These are phyloP conservation scores for Nematopogon swammerdamellus DNA, from an alignment of 2,888 invertebrate genomes.

Conservation along the genomic window DNA sequence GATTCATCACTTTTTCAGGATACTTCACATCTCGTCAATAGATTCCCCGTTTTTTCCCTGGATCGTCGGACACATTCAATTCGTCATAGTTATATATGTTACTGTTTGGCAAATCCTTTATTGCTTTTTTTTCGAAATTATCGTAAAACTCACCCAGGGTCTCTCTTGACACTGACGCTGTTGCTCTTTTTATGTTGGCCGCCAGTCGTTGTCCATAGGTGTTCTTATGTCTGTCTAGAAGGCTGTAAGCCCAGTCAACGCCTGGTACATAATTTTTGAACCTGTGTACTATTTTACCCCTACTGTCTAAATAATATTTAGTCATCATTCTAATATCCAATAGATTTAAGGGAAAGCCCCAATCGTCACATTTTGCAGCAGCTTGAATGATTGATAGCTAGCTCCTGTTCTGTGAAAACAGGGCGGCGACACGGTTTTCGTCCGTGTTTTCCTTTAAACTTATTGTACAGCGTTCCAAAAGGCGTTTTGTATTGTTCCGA, in stretches of 20 bases:
- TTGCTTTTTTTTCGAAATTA: neutral
- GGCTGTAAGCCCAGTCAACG: constrained; percentile 8
- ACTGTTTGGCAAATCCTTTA: neutral
- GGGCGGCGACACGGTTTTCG: neutral
- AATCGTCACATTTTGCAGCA: constrained; percentile 3
- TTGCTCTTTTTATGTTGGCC: constrained; percentile 9
- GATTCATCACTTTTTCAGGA: constrained; percentile 17
- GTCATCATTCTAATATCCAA: constrained; percentile 7
- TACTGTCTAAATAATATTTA: constrained; percentile 9
- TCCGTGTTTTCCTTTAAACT: neutral
- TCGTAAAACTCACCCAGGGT: constrained; percentile 6
- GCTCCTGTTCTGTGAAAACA: too few relatives aligned
- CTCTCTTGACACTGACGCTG: constrained; percentile 7
- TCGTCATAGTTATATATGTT: constrained; percentile 21
- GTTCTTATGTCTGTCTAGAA: constrained; percentile 9
- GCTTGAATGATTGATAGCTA: neutral
- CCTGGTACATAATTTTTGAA: constrained; percentile 10
- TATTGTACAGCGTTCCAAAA: neutral
- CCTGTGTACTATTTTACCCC: constrained; percentile 5
- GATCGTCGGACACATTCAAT: constrained; percentile 18
- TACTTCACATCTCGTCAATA: constrained; percentile 17
- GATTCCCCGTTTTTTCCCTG: constrained; percentile 16
- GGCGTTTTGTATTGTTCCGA: neutral
- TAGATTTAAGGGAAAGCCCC: constrained; percentile 9
- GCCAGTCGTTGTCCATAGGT: constrained; percentile 8